Percentiles rank a stretch among this genome's conserved stretches.
phyloP scores from a whole-genome alignment of 2,888 invertebrate species.

The Caenorhabditis afra region DNA sequence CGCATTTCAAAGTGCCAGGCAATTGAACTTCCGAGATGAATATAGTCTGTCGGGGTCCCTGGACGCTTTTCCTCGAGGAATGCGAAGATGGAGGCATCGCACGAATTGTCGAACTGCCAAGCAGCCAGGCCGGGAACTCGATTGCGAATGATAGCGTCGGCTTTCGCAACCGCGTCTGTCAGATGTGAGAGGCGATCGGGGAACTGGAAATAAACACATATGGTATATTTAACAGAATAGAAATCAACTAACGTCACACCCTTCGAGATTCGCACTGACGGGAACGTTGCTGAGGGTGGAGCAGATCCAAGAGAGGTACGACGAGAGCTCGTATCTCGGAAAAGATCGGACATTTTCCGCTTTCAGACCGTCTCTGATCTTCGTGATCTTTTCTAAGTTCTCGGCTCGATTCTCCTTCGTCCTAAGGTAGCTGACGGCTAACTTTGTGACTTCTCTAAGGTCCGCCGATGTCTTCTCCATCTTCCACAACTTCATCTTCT shows the following conservation, averaged over 20 bases:
- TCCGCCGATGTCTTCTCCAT: constrained; percentile 13
- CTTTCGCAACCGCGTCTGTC: constrained; percentile 18
- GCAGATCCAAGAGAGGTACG: constrained; percentile 35
- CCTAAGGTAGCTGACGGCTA: constrained; percentile 6
- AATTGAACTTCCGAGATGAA: constrained; percentile 34
- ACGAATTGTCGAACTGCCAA: constrained; percentile 43
- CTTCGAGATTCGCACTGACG: neutral
- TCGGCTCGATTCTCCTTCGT: neutral
- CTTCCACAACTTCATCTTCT: constrained; percentile 38
- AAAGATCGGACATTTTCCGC: constrained; percentile 28
- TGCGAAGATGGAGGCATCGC: constrained; percentile 8
- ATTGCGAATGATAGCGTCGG: constrained; percentile 42
- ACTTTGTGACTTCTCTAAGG: neutral
- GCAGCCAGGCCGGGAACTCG: constrained; percentile 31
- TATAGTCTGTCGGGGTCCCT: constrained; percentile 33
- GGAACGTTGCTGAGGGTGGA: constrained; percentile 36
- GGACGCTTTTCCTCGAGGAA: constrained; percentile 19
- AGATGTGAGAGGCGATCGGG: constrained; percentile 45
- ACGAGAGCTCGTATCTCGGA: constrained; percentile 35
- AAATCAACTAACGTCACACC: constrained; percentile 6
- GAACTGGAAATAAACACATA: constrained; percentile 26
- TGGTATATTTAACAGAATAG: neutral
- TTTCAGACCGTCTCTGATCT: constrained; percentile 23
- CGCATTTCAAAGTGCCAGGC: constrained; percentile 57
- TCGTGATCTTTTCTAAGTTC: constrained; percentile 12